Percentiles rank a stretch among this genome's conserved stretches.
Conservation (phyloP, 2,113 vertebrate species). For the Anser cygnoides region DNA sequence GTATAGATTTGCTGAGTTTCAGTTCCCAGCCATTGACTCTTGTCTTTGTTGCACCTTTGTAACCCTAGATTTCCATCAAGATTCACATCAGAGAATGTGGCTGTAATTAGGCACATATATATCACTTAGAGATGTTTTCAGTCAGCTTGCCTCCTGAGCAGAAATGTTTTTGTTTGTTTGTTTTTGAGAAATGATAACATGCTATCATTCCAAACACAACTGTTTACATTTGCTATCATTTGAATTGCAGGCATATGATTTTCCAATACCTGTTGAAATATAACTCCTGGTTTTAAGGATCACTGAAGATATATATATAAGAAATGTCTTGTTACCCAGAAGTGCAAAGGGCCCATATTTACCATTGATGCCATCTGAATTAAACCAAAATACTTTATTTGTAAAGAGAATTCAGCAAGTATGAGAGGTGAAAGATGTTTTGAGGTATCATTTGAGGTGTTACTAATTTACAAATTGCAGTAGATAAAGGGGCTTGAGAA, state of each 20-base stretch:
- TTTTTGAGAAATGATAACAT: neutral
- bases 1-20: constrained; percentile 14
- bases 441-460: neutral
- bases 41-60: neutral
- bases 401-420: neutral
- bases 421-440: neutral
- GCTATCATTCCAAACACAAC: neutral
- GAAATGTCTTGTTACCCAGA: neutral
- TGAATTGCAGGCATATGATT: neutral
- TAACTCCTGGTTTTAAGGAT: neutral
- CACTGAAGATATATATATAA: neutral
- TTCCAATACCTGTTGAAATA: neutral
- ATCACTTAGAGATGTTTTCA: neutral
- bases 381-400: neutral
- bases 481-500: neutral
- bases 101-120: neutral
- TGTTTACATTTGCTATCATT: neutral
- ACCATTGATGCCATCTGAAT: neutral
- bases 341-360: neutral
- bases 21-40: neutral
- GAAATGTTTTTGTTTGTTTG: neutral
- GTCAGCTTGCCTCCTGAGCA: neutral
- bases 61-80: neutral
- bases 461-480: neutral
- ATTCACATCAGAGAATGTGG: neutral